Conservation (phyloP, 1,140 invertebrate genomes). For the Sweltsa coloradensis region DNA sequence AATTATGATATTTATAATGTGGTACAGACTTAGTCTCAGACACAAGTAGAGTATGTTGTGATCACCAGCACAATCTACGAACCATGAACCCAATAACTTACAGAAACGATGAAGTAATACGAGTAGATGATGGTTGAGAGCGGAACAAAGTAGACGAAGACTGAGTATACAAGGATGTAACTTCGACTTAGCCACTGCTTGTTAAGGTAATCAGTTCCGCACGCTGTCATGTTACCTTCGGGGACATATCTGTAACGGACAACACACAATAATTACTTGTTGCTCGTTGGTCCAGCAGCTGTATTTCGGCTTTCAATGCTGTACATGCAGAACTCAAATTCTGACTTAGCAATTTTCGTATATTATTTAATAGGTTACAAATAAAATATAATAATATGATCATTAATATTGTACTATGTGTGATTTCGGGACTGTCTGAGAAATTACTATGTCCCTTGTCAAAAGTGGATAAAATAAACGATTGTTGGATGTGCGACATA, state of each 20-base stretch:
- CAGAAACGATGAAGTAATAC: constrained; percentile 61
- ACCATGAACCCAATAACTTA: too few species aligned
- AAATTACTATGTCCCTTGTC: too few species aligned
- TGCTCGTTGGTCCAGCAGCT: background rate
- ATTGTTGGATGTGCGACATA: too few species aligned
- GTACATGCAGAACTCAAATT: background rate
- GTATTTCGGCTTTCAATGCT: background rate
- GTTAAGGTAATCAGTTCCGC: constrained; percentile 63
- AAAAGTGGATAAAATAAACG: too few species aligned
- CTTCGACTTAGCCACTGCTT: constrained; percentile 46
- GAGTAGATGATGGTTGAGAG: constrained; percentile 54
- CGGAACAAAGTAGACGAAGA: constrained; percentile 49
- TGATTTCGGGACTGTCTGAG: too few species aligned
- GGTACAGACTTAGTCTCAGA: too few species aligned
- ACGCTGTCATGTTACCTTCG: constrained; percentile 69
- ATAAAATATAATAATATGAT: too few species aligned
- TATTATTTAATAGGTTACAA: too few species aligned
- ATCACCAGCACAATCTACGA: too few species aligned
- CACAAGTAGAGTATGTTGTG: too few species aligned
- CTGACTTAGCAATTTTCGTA: background rate
- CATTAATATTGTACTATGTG: too few species aligned
- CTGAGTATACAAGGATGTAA: constrained; percentile 49
- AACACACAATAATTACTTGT: background rate
- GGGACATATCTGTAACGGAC: constrained; percentile 43
- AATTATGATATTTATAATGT: too few species aligned